Conservation (phyloP, 2,888 invertebrate species). For the Cataglyphis rosenhaueri region DNA sequence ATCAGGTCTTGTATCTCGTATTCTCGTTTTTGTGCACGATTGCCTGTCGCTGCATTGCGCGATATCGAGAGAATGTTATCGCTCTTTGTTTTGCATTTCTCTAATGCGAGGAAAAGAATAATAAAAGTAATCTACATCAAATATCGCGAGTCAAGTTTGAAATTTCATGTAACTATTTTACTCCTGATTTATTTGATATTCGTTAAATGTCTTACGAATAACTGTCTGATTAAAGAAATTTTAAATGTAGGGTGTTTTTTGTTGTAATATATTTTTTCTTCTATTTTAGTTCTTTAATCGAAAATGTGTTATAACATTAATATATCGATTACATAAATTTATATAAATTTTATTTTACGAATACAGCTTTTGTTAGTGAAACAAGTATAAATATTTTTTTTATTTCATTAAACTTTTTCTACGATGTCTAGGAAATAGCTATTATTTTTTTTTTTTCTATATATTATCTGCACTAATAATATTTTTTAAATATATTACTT, state of each 20-base stretch:
- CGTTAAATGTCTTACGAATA: not conserved
- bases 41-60: slow-evolving; percentile 14
- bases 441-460: slow-evolving; percentile 14
- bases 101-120: slow-evolving; percentile 37
- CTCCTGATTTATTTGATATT: not conserved
- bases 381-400: not conserved
- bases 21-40: slow-evolving; percentile 33
- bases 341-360: not conserved
- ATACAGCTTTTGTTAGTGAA: slow-evolving; percentile 2
- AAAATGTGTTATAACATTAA: not conserved
- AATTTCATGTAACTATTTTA: not conserved
- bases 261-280: not conserved
- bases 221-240: not conserved
- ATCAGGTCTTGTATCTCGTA: slow-evolving; percentile 14
- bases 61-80: slow-evolving; percentile 7
- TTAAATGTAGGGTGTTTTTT: not conserved
- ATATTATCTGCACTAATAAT: not conserved
- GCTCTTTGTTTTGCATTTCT: slow-evolving; percentile 15
- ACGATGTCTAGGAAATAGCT: not conserved
- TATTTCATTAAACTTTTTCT: slow-evolving; percentile 21
- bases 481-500: slow-evolving; percentile 20
- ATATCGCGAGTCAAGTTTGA: not conserved
- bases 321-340: not conserved
- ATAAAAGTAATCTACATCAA: slow-evolving; percentile 41
- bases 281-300: not conserved